A percentile compares a stretch with the other conserved stretches of the same genome.
Conservation (phyloP, 2,797 vertebrate genomes). For the Eulemur albifrons region DNA sequence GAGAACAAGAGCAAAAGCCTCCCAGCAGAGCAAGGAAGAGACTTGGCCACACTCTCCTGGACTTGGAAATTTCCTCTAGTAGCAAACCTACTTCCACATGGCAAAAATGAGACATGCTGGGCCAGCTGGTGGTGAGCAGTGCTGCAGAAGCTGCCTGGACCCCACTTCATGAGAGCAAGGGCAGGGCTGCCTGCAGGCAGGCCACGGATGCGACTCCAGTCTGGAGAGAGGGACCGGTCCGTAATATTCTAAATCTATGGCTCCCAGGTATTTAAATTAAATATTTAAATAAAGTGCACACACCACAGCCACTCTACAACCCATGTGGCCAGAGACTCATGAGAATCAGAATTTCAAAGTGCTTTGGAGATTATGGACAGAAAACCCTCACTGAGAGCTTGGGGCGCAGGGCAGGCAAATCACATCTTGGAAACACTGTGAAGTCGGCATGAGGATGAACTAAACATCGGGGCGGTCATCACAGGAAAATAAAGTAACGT, state of each 20-base stretch:
- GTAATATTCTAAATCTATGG: not conserved
- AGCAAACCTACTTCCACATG: not conserved
- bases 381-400: not conserved
- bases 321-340: not conserved
- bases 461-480: not conserved
- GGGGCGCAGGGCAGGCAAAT: not conserved
- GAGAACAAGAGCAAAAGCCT: not conserved
- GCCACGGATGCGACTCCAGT: fast-evolving
- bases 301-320: not conserved
- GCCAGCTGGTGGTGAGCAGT: not conserved
- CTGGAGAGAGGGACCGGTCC: not conserved
- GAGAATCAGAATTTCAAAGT: not conserved
- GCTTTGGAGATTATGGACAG: not conserved
- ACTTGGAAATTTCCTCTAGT: not conserved
- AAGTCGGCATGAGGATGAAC: not conserved
- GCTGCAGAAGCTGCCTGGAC: not conserved
- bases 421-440: not conserved
- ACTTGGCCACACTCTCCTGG: not conserved
- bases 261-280: not conserved
- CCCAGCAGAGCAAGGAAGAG: not conserved
- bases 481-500: not conserved
- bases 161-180: not conserved
- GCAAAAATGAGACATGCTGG: not conserved
- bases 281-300: constrained; percentile 45
- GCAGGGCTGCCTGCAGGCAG: not conserved